These are phyloP conservation scores for Sialia sialis DNA, from an alignment of 2,113 vertebrate species.

Conservation along the genomic window DNA sequence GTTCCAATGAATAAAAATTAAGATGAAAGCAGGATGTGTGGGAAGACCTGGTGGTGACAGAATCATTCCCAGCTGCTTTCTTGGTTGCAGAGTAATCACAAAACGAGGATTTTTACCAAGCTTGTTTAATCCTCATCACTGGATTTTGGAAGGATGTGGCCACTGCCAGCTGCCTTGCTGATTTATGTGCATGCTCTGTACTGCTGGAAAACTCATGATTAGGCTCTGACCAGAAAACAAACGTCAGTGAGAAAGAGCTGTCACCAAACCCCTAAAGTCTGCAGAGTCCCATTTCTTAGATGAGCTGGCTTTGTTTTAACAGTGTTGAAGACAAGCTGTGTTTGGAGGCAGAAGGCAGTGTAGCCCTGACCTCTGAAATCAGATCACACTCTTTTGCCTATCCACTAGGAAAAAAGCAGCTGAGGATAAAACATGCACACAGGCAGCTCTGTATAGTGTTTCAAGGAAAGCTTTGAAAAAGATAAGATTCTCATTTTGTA, in stretches of 20 bases:
- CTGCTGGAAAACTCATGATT: not conserved
- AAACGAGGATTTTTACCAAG: not conserved
- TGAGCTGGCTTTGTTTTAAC: not conserved
- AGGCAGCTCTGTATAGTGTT: not conserved
- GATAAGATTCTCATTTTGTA: not conserved
- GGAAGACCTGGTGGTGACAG: conserved; percentile 34
- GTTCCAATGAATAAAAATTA: conserved; percentile 36
- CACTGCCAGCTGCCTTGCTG: not conserved
- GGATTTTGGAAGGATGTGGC: not conserved
- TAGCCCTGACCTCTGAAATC: not conserved
- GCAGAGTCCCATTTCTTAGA: not conserved
- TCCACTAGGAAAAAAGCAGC: conserved; percentile 1
- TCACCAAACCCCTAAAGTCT: not conserved
- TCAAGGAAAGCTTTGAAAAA: not conserved
- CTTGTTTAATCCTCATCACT: not conserved
- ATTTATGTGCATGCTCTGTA: not conserved
- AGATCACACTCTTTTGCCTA: not conserved
- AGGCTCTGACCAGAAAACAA: not conserved
- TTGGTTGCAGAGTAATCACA: not conserved
- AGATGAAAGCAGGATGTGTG: conserved; percentile 17
- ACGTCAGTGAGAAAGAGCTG: not conserved
- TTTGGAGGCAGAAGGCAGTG: not conserved
- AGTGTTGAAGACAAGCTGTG: not conserved
- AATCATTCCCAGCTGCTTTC: not conserved
- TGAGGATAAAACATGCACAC: not conserved